Conservation (phyloP, 2,888 invertebrate species). For the Tetheella fluctuosa region DNA sequence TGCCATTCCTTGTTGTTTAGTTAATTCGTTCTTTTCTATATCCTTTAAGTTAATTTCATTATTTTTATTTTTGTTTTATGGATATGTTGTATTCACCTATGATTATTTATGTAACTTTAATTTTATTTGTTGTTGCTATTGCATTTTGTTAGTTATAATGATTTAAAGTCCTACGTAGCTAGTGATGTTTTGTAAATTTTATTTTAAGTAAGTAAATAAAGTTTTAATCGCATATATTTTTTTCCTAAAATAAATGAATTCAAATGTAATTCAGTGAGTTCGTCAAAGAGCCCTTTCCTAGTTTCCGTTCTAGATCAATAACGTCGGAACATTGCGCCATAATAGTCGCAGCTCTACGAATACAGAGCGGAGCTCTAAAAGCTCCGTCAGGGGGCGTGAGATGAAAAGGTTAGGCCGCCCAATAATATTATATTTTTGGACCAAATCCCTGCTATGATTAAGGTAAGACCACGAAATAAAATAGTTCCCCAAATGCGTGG, state of each 20-base stretch:
- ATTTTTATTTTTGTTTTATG: background rate
- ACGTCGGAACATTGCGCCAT: constrained; percentile 20
- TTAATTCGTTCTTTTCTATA: constrained; percentile 7
- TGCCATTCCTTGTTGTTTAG: constrained; percentile 48
- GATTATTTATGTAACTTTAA: constrained; percentile 16
- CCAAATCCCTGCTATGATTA: constrained; percentile 72
- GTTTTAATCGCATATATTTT: no score
- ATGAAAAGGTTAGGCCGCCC: constrained; percentile 54
- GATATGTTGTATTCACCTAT: constrained; percentile 6
- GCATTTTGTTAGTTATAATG: constrained; percentile 28
- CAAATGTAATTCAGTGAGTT: background rate
- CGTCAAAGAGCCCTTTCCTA: background rate
- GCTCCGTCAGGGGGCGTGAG: constrained; percentile 56
- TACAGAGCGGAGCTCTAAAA: constrained; percentile 33
- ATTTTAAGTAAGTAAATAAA: constrained; percentile 28
- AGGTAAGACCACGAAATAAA: constrained; percentile 54
- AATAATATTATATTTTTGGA: constrained; percentile 56
- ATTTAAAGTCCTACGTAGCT: constrained; percentile 61
- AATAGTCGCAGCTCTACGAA: constrained; percentile 37
- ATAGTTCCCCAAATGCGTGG: constrained; percentile 27
- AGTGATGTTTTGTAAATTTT: constrained; percentile 53
- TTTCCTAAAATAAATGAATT: background rate
- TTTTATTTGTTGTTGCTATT: constrained; percentile 30
- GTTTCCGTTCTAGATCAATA: constrained; percentile 19
- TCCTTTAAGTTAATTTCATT: background rate